Evolutionary conservation across 2,888 invertebrate species (phyloP), one percentile per base, ranked within the genome.

Genomic region (Pollenia labialis): DNA sequence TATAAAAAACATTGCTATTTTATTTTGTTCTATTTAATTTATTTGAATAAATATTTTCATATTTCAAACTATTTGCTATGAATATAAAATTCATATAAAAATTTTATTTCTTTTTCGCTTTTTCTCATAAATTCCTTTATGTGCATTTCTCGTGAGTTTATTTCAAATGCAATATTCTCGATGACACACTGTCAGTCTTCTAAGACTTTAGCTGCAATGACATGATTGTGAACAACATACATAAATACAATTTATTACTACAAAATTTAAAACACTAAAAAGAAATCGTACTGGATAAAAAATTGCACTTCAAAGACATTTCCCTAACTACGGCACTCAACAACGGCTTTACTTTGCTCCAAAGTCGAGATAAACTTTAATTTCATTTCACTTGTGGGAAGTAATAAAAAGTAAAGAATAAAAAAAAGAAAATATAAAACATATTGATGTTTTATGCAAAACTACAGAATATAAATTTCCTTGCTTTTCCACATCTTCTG

Each of bases 391-490:
- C 81, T 81, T 83, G 76, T 71, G 69, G 71, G 75, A 82, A 81
- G 72, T 72, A 60, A 50, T 60, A 48, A 56, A 16, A 80, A 54
- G 6, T 44, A 79, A 60, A 75, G 44, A 58, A 9, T 18, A 68
- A 62, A 81, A 46, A 64, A 71, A 40, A 58, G 11, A 54, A 8
- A 54, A 64, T 69, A 71, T 62, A 71, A 66, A 76, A 69, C 16
- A 76, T 84, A 72, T 83, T 77, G 71, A 83, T 83, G 71, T 64
- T 44, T 72, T 83, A 71, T 76, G 54, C 69, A 76, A 82, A 74
- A 23, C 66, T 69, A 46, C 50, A 60, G 14, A 46, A 56, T n/a
- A 3, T 62, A 16, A 23, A 14, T 52, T 60, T 60, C 42, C 16
- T 68, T 66, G 10, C 16, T 54, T 44, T 58, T 9, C 14, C 40